Base-by-base conservation (phyloP, 2,113 vertebrate species). In the Mustela lutreola region DNA sequence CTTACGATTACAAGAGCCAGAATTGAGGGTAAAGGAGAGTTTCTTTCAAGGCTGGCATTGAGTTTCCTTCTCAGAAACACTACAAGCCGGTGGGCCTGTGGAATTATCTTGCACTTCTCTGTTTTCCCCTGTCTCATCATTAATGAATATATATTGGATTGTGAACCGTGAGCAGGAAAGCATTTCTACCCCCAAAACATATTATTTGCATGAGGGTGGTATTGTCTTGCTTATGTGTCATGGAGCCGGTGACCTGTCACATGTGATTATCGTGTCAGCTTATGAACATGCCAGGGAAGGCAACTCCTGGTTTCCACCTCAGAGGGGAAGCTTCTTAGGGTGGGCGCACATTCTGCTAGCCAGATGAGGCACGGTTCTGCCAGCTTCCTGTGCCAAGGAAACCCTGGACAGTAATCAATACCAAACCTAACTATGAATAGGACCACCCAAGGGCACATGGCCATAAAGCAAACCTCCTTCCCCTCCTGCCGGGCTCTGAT, bases 301-400 rank as follows among this genome's bases (percentile, higher is more conserved):
- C 70, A 87, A 70, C 10, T 93, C 60, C 83, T 88, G 70, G 62
- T 58, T 96, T 95, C 60, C 45, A 83, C 73, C 71, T 96, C 58
- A 65, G 50, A 91, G 62, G 33, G 14, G 12, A 79, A 67, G 82
- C 62, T 90, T 5, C 75, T 71, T 36, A 26, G 67, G 28, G 62
- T 79, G 19, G 33, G 93, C 22, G 53, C 50, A 11, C 63, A 85
- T 96, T 83, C 92, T 97, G 96, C n/a, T 81, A 92, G 76, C 95
- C 97, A 97, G 90, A 96, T 94, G 87, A 80, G 79, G 84, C 76
- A 91, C 92, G 28, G 28, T 73, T 80, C 60, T 98, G 83, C 87
- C 87, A 97, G 83, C 56, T 97, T 67, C 56, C 50, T 22, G 16
- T 93, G 95, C 96, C 94, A 98, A 67, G 85, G 91, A 96, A 95